Base-by-base conservation (phyloP, 2,113 vertebrate genomes). In the Poecile atricapillus region DNA sequence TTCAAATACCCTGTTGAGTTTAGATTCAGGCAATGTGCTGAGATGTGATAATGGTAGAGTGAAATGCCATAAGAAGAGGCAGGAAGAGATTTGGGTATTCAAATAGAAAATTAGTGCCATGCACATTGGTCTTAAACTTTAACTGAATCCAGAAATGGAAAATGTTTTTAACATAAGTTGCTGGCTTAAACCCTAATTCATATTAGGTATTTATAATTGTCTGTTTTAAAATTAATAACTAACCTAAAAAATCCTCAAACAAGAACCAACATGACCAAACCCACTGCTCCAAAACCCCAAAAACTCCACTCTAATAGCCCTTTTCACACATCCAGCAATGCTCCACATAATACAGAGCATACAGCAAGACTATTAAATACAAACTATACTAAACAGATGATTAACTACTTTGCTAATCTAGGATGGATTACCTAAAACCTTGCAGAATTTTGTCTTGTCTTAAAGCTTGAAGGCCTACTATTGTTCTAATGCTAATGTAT, bases 231-330 rank as follows among this genome's bases (percentile, higher is more conserved):
- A 81, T 39, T 80, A 64, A 75, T 7, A 46, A 9, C 3, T 18
- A 47, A 59, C 10, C 8, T 49, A 33, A 81, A 70, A 69, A 50
- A 13, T 5, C 15, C 8, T 8, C 17, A 55, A 88, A 16, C 4
- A 33, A 14, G 14, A 22, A 46, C 1, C 27, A 50, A 41, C 10
- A 21, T 60, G 31, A 55, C 5, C 9, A 46, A 47, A 58, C 3
- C 35, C 28, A 87, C 0, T 0, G 1, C 23, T 2, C 9, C 4
- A 25, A 46, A 35, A 31, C 2, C 3, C 10, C 13, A 3, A 33
- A 46, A 69, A 3, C 18, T n/a, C 8, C 13, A 37, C 8, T 53
- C 28, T 43, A 59, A 31, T 2, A 63, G 15, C 13, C 17, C 4
- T 49, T 71, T 83, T 27, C 39, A 64, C 7, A 44, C 3, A 58